These are phyloP conservation scores for Heliconius nattereri DNA, from an alignment of 1,140 invertebrate genomes.

Conservation along the genomic window DNA sequence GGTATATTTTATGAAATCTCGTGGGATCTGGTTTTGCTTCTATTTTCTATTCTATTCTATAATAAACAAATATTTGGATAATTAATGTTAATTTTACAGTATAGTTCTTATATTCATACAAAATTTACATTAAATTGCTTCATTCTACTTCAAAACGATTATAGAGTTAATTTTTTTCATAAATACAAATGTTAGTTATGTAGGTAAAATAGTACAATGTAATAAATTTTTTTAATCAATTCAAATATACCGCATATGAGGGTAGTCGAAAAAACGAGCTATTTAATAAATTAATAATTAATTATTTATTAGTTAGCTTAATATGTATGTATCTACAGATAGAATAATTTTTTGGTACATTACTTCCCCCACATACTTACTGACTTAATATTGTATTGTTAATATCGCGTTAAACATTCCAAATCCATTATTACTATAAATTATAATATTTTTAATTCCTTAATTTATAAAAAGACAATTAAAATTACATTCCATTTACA, in stretches of 20 bases:
- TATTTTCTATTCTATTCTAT: not conserved
- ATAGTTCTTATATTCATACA: no score
- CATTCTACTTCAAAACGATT: not conserved
- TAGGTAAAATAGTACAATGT: not conserved
- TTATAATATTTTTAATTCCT: no score
- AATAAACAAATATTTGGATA: not conserved
- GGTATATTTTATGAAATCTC: slow-evolving; percentile 40
- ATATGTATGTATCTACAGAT: not conserved
- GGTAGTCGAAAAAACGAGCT: not conserved
- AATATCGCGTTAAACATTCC: not conserved
- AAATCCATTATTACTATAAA: not conserved
- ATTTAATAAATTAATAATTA: not conserved
- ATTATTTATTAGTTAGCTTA: not conserved
- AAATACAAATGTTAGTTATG: not conserved
- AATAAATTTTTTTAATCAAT: not conserved
- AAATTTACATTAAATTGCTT: no score
- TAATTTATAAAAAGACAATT: not conserved
- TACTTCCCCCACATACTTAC: not conserved
- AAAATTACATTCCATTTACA: not conserved
- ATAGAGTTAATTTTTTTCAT: not conserved
- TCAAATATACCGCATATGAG: not conserved
- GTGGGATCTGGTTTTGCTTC: slow-evolving; percentile 32
- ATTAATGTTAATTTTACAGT: not conserved
- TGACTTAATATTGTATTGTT: not conserved
- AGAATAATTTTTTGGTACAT: not conserved